Conservation (phyloP, 2,888 invertebrate species). For the Gastrophysa polygoni region DNA sequence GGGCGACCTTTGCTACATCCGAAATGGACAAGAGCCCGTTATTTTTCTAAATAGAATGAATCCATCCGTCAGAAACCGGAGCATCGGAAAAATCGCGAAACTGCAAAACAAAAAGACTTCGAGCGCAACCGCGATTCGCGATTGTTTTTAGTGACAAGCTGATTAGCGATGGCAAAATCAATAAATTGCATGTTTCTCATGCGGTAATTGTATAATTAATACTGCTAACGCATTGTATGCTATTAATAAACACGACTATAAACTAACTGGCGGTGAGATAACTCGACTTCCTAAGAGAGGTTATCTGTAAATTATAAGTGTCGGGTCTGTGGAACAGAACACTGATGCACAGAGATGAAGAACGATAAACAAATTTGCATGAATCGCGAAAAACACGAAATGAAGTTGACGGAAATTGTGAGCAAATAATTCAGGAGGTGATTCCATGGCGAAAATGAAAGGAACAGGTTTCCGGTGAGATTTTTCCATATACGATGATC, state of each 20-base stretch:
- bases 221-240: conserved; percentile 44
- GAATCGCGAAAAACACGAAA: too few species aligned
- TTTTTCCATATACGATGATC: too few species aligned
- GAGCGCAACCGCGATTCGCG: conserved; percentile 3
- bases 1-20: neutral
- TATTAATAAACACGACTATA: conserved; percentile 46
- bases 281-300: conserved; percentile 39
- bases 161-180: conserved; percentile 40
- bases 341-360: conserved; percentile 17
- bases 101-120: conserved; percentile 4
- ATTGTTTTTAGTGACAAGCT: conserved; percentile 30
- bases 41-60: neutral
- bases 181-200: conserved; percentile 40
- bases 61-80: neutral
- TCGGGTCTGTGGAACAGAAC: conserved; percentile 42
- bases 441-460: too few species aligned
- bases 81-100: conserved; percentile 2
- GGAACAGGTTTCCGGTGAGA: too few species aligned
- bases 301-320: conserved; percentile 43
- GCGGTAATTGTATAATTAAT: conserved; percentile 47
- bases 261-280: conserved; percentile 43
- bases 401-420: too few species aligned
- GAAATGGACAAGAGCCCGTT: neutral
- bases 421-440: too few species aligned
- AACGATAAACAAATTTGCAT: too few species aligned